Percentiles rank a stretch among this genome's conserved stretches.
Conservation (phyloP, 2,113 vertebrate genomes). For the Hystrix cristata region DNA sequence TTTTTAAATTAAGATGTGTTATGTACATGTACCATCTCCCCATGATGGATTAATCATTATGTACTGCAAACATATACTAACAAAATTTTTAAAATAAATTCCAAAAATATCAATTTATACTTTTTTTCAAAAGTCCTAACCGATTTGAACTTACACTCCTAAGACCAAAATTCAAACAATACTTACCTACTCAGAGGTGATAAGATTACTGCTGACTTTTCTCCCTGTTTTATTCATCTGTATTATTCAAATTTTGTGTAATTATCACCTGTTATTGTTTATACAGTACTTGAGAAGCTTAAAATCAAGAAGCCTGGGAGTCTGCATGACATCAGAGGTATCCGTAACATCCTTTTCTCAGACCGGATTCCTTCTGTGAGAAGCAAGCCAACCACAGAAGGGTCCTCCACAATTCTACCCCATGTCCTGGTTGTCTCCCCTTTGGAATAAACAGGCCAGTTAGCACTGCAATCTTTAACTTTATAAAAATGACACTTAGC, state of each 20-base stretch:
- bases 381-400: background rate
- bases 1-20: background rate
- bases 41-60: background rate
- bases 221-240: background rate
- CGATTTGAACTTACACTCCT: background rate
- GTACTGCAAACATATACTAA: background rate
- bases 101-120: slow-evolving; percentile 32
- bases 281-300: background rate
- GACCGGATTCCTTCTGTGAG: background rate
- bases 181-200: background rate
- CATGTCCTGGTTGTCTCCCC: background rate
- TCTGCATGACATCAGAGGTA: slow-evolving; percentile 11
- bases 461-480: slow-evolving; percentile 10
- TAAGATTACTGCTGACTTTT: background rate
- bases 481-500: background rate
- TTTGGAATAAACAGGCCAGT: slow-evolving; percentile 28
- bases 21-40: too few relatives aligned
- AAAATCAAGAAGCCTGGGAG: background rate
- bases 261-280: background rate
- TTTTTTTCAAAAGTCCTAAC: background rate
- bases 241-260: slow-evolving; percentile 16
- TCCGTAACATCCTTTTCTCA: background rate
- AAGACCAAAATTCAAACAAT: slow-evolving; percentile 3
- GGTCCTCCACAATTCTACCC: background rate
- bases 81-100: background rate